A percentile compares a stretch with the other conserved stretches of the same genome.
phyloP scores from a whole-genome alignment of 2,888 invertebrate genomes.

The Deilephila elpenor region DNA sequence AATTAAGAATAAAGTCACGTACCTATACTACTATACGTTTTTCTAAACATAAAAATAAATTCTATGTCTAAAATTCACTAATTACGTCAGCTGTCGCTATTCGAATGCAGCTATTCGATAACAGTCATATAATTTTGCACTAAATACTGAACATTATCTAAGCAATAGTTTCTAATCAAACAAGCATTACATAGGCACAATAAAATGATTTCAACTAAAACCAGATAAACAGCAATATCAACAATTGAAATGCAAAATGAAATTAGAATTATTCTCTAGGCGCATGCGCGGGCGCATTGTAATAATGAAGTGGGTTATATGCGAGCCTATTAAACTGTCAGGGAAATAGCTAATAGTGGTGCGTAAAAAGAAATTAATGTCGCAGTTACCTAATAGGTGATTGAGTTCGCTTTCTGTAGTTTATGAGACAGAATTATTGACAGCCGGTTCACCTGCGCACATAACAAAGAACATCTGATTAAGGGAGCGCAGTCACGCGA shows the following conservation, averaged over 20 bases:
- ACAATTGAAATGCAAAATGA: not conserved
- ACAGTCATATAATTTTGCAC: too few relatives aligned
- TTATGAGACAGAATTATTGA: slow-evolving; percentile 37
- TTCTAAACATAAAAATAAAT: too few relatives aligned
- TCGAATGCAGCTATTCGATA: too few relatives aligned
- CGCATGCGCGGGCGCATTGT: slow-evolving; percentile 45
- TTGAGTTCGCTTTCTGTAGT: slow-evolving; percentile 33
- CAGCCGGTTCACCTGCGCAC: slow-evolving; percentile 36
- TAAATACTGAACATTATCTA: too few relatives aligned
- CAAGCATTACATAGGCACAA: too few relatives aligned
- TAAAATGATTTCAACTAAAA: slow-evolving; percentile 32
- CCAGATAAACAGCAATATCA: slow-evolving; percentile 27
- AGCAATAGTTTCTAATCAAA: too few relatives aligned
- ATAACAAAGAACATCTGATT: slow-evolving; percentile 64
- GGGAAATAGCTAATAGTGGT: slow-evolving; percentile 48
- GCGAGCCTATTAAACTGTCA: slow-evolving; percentile 52
- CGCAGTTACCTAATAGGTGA: slow-evolving; percentile 50
- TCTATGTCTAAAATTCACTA: too few relatives aligned
- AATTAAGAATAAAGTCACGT: too few relatives aligned
- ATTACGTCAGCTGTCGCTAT: too few relatives aligned
- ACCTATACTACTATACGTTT: too few relatives aligned
- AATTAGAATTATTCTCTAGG: slow-evolving; percentile 29
- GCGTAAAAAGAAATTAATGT: slow-evolving; percentile 48
- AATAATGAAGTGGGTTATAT: slow-evolving; percentile 46
- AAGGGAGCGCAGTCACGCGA: slow-evolving; percentile 60